Evolutionary conservation across 2,888 invertebrate genomes (phyloP), one percentile per base, ranked within the genome.

Genomic region (Brenthis ino): DNA sequence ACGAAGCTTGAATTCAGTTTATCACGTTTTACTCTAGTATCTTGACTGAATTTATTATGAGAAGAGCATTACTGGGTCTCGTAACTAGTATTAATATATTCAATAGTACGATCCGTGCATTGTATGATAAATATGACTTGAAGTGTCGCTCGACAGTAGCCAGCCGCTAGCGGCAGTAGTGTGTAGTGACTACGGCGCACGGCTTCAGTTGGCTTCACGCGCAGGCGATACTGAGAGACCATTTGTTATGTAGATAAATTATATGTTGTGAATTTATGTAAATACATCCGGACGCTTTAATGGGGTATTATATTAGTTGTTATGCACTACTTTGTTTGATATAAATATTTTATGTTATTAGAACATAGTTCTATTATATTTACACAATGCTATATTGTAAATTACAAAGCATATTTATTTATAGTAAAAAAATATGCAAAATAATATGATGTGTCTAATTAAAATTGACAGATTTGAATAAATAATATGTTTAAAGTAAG

Each of bases 121-220:
- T 77, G 74, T 78, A 43, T 43, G 37, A 43, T 43, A 77, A 74
- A 77, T 76, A 77, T 71, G 82, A 78, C 86, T 91, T 91, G 92
- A 92, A 90, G 89, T 92, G 89, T 91, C 85, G 92, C 92, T 92
- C 92, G 92, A 91, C 89, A 87, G 88, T 82, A 81, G 83, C 81
- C 80, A 76, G 75, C 77, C 68, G 77, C 77, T 78, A 76, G 83
- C 84, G 83, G 83, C 79, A 77, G 87, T 91, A 91, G 90, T 87
- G 87, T 86, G 87, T 90, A 90, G 90, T 89, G 87, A 86, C 87
- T 84, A 86, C 88, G 88, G 88, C 88, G 89, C 77, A 88, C 89
- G 79, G 91, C 92, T 93, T 91, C 82, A 81, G 86, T 88, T 88
- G 88, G 91, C 91, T 91, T 91, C 72, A 78, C 77, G 85, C 85